phyloP scores from a whole-genome alignment of 1,140 invertebrate species.

The Anoplophora glabripennis region DNA sequence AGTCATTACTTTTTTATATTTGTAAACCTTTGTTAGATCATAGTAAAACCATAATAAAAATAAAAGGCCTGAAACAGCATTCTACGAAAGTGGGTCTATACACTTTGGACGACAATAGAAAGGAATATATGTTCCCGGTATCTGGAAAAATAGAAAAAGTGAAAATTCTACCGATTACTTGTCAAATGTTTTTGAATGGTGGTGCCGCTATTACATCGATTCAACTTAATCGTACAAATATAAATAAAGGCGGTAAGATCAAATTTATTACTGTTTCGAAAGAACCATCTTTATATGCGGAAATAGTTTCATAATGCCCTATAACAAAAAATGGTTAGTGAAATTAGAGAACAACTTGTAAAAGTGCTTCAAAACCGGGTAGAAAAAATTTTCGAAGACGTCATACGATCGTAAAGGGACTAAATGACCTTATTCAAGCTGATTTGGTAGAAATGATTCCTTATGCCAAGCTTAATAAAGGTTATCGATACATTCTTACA shows the following conservation, averaged over 20 bases:
- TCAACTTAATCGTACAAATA: not conserved
- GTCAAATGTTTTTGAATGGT: constrained; percentile 4
- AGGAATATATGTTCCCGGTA: not conserved
- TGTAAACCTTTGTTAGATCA: too few species aligned
- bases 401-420: constrained; percentile 40
- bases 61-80: too few species aligned
- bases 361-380: constrained; percentile 44
- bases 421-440: constrained; percentile 48
- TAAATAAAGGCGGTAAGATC: not conserved
- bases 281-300: not conserved
- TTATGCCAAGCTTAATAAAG: constrained; percentile 44
- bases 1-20: too few species aligned
- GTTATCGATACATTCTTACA: constrained; percentile 50
- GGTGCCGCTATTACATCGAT: not conserved
- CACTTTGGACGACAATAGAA: not conserved
- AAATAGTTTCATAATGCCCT: constrained; percentile 5
- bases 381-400: constrained; percentile 30
- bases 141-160: not conserved
- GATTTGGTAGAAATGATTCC: constrained; percentile 48
- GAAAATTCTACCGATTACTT: not conserved
- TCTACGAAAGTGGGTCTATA: too few species aligned
- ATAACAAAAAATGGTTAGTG: constrained; percentile 9
- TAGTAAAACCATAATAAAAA: too few species aligned
- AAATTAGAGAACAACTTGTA: constrained; percentile 12
- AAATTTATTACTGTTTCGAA: not conserved